Evolutionary conservation across 2,888 invertebrate species (phyloP).

Genomic region (Scrobipalpa costella): DNA sequence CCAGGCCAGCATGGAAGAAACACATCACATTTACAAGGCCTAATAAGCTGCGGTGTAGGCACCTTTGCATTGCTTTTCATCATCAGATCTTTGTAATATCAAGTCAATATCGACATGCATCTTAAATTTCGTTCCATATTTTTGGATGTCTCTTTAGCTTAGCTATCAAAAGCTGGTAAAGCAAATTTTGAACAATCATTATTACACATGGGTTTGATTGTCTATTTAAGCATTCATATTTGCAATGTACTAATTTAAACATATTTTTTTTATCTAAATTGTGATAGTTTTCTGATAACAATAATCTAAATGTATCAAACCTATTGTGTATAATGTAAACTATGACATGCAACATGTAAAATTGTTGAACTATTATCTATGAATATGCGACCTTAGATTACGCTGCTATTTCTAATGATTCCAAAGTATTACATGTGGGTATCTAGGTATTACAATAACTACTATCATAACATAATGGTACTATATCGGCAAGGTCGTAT

Average conservation of each 20-base stretch:
- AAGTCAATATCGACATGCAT: no score
- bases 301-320: background rate
- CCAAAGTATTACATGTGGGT: slow-evolving; percentile 1
- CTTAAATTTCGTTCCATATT: no score
- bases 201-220: no score
- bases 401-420: background rate
- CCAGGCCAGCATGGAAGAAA: no score
- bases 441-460: background rate
- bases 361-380: background rate
- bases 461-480: background rate
- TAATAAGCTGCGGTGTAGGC: no score
- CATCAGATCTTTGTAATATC: no score
- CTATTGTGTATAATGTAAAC: background rate
- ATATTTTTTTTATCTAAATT: background rate
- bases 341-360: background rate
- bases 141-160: background rate
- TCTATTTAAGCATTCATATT: no score
- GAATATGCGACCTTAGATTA: background rate
- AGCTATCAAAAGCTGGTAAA: background rate
- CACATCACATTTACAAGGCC: no score
- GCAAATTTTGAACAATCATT: no score
- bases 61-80: no score
- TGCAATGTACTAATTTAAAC: background rate
- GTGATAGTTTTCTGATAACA: background rate
- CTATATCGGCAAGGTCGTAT: slow-evolving; percentile 1